These are phyloP conservation scores for Cryptocephalus primarius DNA, from an alignment of 2,888 invertebrate species.

Conservation along the genomic window DNA sequence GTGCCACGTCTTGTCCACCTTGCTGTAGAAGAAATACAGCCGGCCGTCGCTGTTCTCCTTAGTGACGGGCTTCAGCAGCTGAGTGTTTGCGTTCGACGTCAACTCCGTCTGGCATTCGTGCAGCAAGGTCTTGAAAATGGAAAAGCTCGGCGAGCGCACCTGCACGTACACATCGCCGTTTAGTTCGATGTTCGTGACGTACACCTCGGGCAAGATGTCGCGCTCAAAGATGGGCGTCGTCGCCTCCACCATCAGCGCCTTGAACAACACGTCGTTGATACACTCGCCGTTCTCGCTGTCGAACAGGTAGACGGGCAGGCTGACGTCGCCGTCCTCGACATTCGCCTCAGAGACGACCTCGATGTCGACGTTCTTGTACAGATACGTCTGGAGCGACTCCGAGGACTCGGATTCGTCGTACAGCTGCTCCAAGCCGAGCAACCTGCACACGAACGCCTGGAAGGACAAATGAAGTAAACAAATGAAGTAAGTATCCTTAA, in stretches of 20 bases:
- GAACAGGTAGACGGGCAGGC: slow-evolving; percentile 28
- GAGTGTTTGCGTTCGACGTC: slow-evolving; percentile 10
- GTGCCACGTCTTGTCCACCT: slow-evolving; percentile 32
- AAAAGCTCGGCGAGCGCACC: slow-evolving; percentile 28
- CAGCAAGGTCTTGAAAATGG: slow-evolving; percentile 25
- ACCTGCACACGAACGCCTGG: slow-evolving; percentile 56
- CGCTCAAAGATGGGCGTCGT: slow-evolving; percentile 24
- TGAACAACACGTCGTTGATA: slow-evolving; percentile 28
- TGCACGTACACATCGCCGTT: slow-evolving; percentile 39
- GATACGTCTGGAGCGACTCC: slow-evolving; percentile 37
- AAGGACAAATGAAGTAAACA: slow-evolving; percentile 14
- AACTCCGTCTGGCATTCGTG: slow-evolving; percentile 22
- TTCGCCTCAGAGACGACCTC: slow-evolving; percentile 33
- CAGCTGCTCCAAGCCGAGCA: slow-evolving; percentile 61
- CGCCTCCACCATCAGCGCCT: slow-evolving; percentile 25
- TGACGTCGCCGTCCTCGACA: slow-evolving; percentile 4
- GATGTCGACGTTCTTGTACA: slow-evolving; percentile 41
- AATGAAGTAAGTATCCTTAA: background rate
- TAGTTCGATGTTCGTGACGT: slow-evolving; percentile 33
- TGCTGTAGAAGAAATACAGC: slow-evolving; percentile 40
- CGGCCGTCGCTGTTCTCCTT: slow-evolving; percentile 30
- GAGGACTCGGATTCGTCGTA: slow-evolving; percentile 27
- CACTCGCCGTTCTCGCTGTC: slow-evolving; percentile 21
- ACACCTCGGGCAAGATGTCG: slow-evolving; percentile 29
- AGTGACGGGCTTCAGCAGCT: slow-evolving; percentile 12